phyloP scores from a whole-genome alignment of 2,888 invertebrate genomes.

The Empis livida region DNA sequence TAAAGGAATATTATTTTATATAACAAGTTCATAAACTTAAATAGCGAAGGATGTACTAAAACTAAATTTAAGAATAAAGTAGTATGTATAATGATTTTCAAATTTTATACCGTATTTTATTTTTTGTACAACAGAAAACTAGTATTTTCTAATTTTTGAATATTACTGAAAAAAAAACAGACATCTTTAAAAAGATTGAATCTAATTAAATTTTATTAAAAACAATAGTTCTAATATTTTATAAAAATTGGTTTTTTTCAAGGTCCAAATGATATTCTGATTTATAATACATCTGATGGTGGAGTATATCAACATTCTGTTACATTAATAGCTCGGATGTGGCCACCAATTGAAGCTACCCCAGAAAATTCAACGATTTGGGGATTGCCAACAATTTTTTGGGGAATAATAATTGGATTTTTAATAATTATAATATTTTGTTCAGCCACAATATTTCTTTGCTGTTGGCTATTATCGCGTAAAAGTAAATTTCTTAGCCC shows the following conservation, averaged over 20 bases:
- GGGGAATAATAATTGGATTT: constrained; percentile 14
- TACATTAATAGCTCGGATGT: constrained; percentile 31
- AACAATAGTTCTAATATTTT: no score
- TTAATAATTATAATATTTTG: constrained; percentile 12
- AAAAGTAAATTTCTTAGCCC: constrained; percentile 14
- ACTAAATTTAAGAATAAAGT: no score
- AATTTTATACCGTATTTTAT: no score
- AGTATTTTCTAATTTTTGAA: no score
- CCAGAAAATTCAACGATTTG: constrained; percentile 13
- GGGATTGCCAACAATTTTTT: constrained; percentile 15
- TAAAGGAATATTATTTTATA: no score
- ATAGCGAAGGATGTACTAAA: no score
- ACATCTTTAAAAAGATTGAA: no score
- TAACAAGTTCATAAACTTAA: no score
- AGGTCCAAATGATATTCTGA: constrained; percentile 15
- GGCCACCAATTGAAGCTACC: constrained; percentile 20
- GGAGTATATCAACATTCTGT: constrained; percentile 28
- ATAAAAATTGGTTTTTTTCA: no score
- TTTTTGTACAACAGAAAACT: no score
- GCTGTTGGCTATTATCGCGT: constrained; percentile 15
- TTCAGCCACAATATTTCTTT: constrained; percentile 12
- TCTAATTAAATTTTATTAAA: not conserved
- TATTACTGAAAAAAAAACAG: no score
- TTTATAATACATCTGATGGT: constrained; percentile 12
- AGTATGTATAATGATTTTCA: no score